Evolutionary conservation across 2,797 vertebrate genomes (phyloP), one percentile per base, ranked within the genome.

Genomic region (Capromys pilorides): DNA sequence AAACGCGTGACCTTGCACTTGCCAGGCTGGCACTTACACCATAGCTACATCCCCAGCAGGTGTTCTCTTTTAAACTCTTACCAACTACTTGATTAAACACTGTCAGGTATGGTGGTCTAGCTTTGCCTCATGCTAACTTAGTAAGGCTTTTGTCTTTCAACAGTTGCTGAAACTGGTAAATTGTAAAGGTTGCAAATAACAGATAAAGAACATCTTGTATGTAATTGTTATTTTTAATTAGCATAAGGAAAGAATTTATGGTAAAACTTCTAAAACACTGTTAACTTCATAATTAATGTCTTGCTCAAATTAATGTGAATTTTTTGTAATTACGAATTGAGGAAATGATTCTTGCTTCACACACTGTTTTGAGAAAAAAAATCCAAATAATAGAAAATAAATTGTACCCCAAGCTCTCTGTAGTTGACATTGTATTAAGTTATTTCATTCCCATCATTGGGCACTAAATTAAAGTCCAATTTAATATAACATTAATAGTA

Each of bases 151-250:
- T 97, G 51, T 97, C 97, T 97, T 94, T 97, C 96, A 97, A 91
- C 96, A 96, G 93, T 97, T 98, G 96, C 89, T 97, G 75, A 41
- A 82, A 61, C 91, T 97, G 97, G 95, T 96, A 98, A 95, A 90
- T 93, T 93, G 73, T 83, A 95, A 41, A 41, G 69, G 97, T 97
- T 98, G 96, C 66, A 96, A 94, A 97, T 96, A 97, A 89, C 67
- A 93, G 96, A 96, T 97, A 91, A 97, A 96, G 92, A 79, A 62
- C 93, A 81, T 93, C 96, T 98, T 96, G 6, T 87, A 91, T 45
- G 33, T 91, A 91, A 54, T 64, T 71, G 26, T n/a, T 92, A 79
- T 84, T 81, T 96, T 88, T 96, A 81, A 95, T 62, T 71, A 59
- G 12, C 1, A 22, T 67, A 2, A 33, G n/a, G 71, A 51, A 51